Evolutionary conservation across 2,888 invertebrate genomes (phyloP).

Genomic region (Strigamia crassipes): DNA sequence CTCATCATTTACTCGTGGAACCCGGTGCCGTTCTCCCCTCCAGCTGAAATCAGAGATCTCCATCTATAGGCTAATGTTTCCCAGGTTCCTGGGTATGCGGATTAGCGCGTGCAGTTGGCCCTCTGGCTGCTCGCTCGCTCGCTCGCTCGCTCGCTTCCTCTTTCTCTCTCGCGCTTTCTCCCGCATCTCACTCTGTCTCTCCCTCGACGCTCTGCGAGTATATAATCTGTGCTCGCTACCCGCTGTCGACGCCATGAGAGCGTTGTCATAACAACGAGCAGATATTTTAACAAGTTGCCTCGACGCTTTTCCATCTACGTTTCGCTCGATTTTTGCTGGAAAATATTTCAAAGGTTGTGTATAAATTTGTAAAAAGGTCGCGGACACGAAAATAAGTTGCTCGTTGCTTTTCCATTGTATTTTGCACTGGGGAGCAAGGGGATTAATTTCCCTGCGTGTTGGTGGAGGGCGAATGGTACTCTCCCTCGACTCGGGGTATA

Average conservation of each 20-base stretch:
- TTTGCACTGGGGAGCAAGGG: neutral
- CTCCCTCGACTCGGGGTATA: constrained; percentile 1
- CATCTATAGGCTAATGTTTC: constrained; percentile 42
- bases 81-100: constrained; percentile 42
- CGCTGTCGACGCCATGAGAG: constrained; percentile 38
- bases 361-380: constrained; percentile 18
- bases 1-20: constrained; percentile 37
- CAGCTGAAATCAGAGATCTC: constrained; percentile 37
- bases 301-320: neutral
- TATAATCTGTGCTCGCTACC: constrained; percentile 23
- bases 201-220: constrained; percentile 7
- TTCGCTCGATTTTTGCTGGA: constrained; percentile 23
- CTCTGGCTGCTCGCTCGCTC: constrained; percentile 38
- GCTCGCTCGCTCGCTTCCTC: neutral
- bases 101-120: constrained; percentile 40
- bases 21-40: constrained; percentile 34
- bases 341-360: neutral
- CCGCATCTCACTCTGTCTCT: constrained; percentile 25
- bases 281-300: neutral
- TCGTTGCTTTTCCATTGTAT: constrained; percentile 31
- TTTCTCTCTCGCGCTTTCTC: neutral
- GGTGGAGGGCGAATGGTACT: constrained; percentile 40
- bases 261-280: constrained; percentile 29
- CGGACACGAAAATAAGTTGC: constrained; percentile 22
- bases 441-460: constrained; percentile 38